Base-by-base conservation (phyloP, 2,888 invertebrate species). In the Synergus itoensis region DNA sequence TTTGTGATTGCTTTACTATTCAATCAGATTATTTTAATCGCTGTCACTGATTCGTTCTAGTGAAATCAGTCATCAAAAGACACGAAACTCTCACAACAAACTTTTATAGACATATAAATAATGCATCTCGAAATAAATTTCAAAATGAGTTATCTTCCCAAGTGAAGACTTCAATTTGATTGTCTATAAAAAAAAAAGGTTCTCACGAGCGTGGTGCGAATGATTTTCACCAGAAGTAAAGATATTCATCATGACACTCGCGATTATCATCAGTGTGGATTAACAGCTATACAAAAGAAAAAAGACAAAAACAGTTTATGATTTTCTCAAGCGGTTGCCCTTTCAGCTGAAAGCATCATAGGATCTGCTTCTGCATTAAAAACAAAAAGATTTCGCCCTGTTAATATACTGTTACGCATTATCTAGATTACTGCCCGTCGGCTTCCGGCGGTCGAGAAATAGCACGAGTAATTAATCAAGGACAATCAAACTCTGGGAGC, bases 401-500 rank as follows among this genome's bases (percentile, higher is more conserved):
- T 89, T 90, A 90, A 90, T 89, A 90, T 89, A 90, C 90, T 88
- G 88, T 89, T 88, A 89, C 86, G 86, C 89, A 88, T 89, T 91
- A 91, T 91, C 91, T 89, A 90, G 91, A 92, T 92, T 88, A 86
- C 87, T 87, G 86, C 82, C 73, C 84, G 87, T 84, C 83, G 85
- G 85, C 88, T 88, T 88, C 89, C 87, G 88, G 86, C 84, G 87
- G 83, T 84, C 86, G 86, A 87, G 88, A 87, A 88, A 86, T 86
- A 85, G 87, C 87, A 86, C 83, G 87, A 86, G 89, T 89, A 90
- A 92, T 92, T 91, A 91, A 92, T 92, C 91, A 92, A 89, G 90
- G 90, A 91, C 91, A 91, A 91, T 92, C 92, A 91, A 91, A 91
- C 87, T 89, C 89, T 91, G 91, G 90, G 92, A 91, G 91, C 89